Evolutionary conservation across 2,113 vertebrate genomes (phyloP).

Genomic region (Trematomus loennbergii): DNA sequence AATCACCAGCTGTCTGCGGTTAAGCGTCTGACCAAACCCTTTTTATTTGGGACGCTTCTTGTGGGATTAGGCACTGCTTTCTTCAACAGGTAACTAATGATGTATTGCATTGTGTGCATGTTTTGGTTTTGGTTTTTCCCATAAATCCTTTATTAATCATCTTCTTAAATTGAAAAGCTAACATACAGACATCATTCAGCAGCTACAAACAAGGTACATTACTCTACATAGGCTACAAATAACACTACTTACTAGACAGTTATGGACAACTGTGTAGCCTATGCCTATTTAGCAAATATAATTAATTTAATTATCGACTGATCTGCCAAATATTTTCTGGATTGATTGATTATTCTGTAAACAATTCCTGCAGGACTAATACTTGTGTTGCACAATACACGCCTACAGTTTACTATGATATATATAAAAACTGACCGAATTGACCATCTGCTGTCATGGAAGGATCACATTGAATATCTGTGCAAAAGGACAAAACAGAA

Average conservation of each 20-base stretch:
- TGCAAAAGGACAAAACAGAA: no score
- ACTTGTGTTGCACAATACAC: no score
- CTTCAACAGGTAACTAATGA: constrained; percentile 72
- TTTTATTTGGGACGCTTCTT: constrained; percentile 79
- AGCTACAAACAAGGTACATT: neutral
- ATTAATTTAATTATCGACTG: neutral
- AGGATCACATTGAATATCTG: no score
- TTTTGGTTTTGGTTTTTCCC: neutral
- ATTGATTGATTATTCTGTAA: no score
- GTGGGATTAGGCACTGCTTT: constrained; percentile 77
- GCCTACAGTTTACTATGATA: no score
- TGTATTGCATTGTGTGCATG: neutral
- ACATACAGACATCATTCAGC: neutral
- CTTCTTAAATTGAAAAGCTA: neutral
- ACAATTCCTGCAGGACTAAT: no score
- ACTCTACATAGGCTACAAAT: neutral
- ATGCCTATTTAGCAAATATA: no score
- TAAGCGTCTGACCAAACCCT: constrained; percentile 79
- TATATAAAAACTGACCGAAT: no score
- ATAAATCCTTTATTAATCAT: neutral
- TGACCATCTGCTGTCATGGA: no score
- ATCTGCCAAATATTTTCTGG: no score
- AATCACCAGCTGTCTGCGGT: constrained; percentile 64
- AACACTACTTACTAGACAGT: neutral
- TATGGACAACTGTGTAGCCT: no score